phyloP scores from a whole-genome alignment of 1,140 invertebrate genomes.

The Galendromus occidentalis region DNA sequence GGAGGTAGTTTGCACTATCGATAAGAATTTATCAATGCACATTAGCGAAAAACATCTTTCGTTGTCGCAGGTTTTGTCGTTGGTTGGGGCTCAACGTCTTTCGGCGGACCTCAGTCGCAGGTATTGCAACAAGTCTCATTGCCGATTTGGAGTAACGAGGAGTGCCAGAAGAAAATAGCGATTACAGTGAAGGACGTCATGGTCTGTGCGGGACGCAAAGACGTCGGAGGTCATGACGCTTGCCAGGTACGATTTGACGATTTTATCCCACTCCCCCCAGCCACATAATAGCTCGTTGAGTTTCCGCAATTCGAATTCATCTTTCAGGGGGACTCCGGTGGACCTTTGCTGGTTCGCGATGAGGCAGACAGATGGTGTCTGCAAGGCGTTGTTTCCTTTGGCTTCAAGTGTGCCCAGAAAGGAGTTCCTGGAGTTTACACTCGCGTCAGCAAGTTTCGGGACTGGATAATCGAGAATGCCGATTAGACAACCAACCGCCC shows the following conservation, averaged over 20 bases:
- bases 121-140: constrained; percentile 15
- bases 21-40: too few species aligned
- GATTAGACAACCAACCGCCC: too few species aligned
- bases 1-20: neutral
- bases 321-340: constrained; percentile 54
- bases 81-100: constrained; percentile 11
- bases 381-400: constrained; percentile 74
- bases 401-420: constrained; percentile 42
- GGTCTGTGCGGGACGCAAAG: neutral
- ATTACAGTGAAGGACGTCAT: neutral
- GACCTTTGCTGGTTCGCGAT: constrained; percentile 47
- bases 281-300: too few species aligned
- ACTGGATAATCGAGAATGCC: constrained; percentile 24
- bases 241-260: constrained; percentile 7
- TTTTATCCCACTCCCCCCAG: too few species aligned
- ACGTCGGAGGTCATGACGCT: constrained; percentile 1
- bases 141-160: constrained; percentile 14
- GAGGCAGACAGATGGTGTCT: constrained; percentile 44
- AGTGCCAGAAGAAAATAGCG: constrained; percentile 10
- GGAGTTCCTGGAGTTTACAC: constrained; percentile 71
- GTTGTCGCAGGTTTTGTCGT: neutral
- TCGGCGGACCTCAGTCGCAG: constrained; percentile 2
- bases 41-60: too few species aligned
- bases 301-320: too few species aligned
- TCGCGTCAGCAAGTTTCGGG: constrained; percentile 43